A percentile compares a stretch with the other conserved stretches of the same genome.
These are phyloP conservation scores for Polypedilum pembai DNA, from an alignment of 1,140 invertebrate genomes.

Conservation along the genomic window DNA sequence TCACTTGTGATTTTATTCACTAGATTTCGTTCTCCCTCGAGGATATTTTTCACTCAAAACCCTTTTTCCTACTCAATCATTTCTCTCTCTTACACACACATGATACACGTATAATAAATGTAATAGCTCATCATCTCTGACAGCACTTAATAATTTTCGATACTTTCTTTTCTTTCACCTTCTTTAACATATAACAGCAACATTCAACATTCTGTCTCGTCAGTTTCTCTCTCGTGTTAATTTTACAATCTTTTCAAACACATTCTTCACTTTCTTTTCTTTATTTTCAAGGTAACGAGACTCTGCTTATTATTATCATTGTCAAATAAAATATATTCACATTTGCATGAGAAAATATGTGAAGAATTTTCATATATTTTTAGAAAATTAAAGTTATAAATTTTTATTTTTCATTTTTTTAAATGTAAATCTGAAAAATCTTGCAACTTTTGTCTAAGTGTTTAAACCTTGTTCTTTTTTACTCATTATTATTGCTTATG, in stretches of 20 bases:
- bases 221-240: not conserved
- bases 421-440: no score
- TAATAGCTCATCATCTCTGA: constrained; percentile 24
- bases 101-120: constrained; percentile 18
- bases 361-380: no score
- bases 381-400: no score
- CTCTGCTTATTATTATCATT: no score
- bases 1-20: not conserved
- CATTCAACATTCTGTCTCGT: not conserved
- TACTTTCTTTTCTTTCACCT: not conserved
- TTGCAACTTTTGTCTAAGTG: no score
- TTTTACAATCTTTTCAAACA: constrained; percentile 16
- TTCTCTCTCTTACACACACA: not conserved
- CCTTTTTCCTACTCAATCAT: not conserved
- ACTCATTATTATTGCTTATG: no score
- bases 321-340: no score
- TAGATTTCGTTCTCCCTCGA: not conserved
- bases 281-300: no score
- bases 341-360: no score
- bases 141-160: constrained; percentile 16
- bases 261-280: not conserved
- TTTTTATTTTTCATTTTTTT: no score
- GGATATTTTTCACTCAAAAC: not conserved
- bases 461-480: no score
- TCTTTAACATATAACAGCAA: not conserved